Evolutionary conservation across 2,888 invertebrate genomes (phyloP).

Genomic region (Sinelater perroti): DNA sequence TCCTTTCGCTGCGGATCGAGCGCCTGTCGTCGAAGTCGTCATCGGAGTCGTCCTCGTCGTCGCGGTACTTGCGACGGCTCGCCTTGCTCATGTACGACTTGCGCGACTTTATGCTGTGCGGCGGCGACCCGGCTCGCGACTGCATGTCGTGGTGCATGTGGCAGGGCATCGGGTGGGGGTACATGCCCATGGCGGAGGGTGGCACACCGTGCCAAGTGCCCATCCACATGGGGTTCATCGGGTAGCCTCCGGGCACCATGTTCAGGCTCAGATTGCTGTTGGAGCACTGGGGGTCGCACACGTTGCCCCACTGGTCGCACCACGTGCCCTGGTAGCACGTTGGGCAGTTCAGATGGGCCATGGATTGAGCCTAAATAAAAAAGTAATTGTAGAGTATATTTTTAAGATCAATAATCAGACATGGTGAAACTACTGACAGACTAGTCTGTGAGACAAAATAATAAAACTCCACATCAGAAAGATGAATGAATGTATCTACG

Average conservation of each 20-base stretch:
- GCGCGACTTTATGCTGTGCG: constrained; percentile 74
- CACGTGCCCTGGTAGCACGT: constrained; percentile 62
- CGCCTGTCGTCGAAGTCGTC: constrained; percentile 60
- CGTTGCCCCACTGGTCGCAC: constrained; percentile 56
- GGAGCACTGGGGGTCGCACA: constrained; percentile 54
- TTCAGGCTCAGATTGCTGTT: constrained; percentile 68
- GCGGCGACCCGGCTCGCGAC: constrained; percentile 73
- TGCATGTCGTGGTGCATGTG: constrained; percentile 65
- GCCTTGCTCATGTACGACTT: constrained; percentile 71
- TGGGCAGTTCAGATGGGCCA: constrained; percentile 73
- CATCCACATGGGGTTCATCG: constrained; percentile 61
- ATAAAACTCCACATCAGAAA: no score
- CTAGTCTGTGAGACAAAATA: no score
- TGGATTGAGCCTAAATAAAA: constrained; percentile 74
- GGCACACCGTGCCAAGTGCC: constrained; percentile 60
- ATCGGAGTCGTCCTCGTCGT: constrained; percentile 61
- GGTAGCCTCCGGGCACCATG: constrained; percentile 53
- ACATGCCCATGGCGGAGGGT: constrained; percentile 52
- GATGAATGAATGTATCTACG: no score
- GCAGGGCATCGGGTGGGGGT: constrained; percentile 55
- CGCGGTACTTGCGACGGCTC: constrained; percentile 60
- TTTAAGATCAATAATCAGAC: no score
- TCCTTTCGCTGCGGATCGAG: constrained; percentile 56
- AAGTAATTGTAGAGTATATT: no score
- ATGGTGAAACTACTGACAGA: no score